Base-by-base conservation (phyloP, 2,113 vertebrate species). In the Naja naja region DNA sequence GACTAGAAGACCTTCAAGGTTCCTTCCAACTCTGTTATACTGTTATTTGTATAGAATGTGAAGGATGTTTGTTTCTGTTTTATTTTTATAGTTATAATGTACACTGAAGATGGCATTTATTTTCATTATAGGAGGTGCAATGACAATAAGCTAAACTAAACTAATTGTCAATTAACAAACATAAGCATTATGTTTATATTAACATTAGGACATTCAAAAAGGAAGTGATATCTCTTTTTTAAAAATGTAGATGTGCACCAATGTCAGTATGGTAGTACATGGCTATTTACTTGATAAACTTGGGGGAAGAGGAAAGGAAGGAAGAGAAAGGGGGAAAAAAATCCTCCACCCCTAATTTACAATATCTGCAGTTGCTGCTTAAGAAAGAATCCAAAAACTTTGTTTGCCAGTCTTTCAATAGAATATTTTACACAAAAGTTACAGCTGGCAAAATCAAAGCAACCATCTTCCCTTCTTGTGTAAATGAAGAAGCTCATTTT, bases 241-340 rank as follows among this genome's bases (percentile, higher is more conserved):
- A 0, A 0, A 95, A 88, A 93, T 85, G 92, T 0, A 85, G 87
- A 89, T 30, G 89, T 20, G 49, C 34, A 45, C 0, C 91, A 91
- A 87, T 91, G 93, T 91, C 54, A 94, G 85, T 58, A 43, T 0
- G 45, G 55, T 87, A 92, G 93, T 94, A 88, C 56, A 34, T 64
- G 93, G 27, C 81, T 43, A 91, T 89, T 94, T 94, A 92, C 69
- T 87, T 58, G 91, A 91, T 92, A 86, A 85, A 93, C 7, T 30
- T 16, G 14, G 0, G 27, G 56, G 56, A 30, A 85, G 64, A 49
- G 12, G 81, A 30, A 58, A 25, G 25, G 58, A 60, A 85, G 92
- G 34, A 81, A 39, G n/a, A 39, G n/a, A 81, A 39, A 20, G 56
- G 7, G 23, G 27, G 90, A 92, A 6, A 9, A 60, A 34, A 81